These are phyloP conservation scores for Bacillus rossius DNA, from an alignment of 1,140 invertebrate species.

Conservation along the genomic window DNA sequence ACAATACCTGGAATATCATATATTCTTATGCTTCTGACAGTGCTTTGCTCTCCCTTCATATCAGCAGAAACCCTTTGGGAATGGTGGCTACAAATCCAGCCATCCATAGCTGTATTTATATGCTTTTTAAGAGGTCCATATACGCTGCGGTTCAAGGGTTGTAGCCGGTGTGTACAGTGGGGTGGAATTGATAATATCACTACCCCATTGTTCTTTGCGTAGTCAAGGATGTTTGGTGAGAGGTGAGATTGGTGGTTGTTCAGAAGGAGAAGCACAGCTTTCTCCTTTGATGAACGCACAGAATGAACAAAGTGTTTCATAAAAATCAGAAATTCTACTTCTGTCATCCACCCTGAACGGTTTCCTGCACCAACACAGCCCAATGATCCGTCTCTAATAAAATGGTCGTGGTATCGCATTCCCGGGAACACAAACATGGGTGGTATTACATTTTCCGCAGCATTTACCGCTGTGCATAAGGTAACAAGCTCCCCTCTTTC, in stretches of 20 bases:
- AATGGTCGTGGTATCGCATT: constrained; percentile 25
- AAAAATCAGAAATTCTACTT: constrained; percentile 28
- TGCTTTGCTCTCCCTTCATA: constrained; percentile 9
- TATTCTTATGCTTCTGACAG: constrained; percentile 27
- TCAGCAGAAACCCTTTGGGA: too few species aligned
- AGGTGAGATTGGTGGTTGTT: constrained; percentile 24
- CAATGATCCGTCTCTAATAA: constrained; percentile 32
- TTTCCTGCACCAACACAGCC: constrained; percentile 36
- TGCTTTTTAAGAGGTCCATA: constrained; percentile 25
- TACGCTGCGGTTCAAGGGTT: constrained; percentile 33
- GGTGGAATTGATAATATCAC: constrained; percentile 17
- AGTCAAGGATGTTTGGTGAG: constrained; percentile 3
- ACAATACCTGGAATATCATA: constrained; percentile 33
- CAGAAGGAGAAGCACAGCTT: constrained; percentile 22
- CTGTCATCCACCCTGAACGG: constrained; percentile 40
- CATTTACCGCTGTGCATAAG: constrained; percentile 35
- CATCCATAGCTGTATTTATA: constrained; percentile 20
- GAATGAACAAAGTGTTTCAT: constrained; percentile 31
- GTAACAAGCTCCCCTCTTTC: constrained; percentile 41
- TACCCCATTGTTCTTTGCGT: constrained; percentile 13
- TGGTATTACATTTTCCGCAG: constrained; percentile 34
- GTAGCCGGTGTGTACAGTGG: constrained; percentile 31
- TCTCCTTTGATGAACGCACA: constrained; percentile 28
- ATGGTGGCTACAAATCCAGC: constrained; percentile 21
- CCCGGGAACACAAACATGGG: constrained; percentile 42